These are phyloP conservation scores for Anguilla marmorata DNA, from an alignment of 2,797 vertebrate species.

Conservation along the genomic window DNA sequence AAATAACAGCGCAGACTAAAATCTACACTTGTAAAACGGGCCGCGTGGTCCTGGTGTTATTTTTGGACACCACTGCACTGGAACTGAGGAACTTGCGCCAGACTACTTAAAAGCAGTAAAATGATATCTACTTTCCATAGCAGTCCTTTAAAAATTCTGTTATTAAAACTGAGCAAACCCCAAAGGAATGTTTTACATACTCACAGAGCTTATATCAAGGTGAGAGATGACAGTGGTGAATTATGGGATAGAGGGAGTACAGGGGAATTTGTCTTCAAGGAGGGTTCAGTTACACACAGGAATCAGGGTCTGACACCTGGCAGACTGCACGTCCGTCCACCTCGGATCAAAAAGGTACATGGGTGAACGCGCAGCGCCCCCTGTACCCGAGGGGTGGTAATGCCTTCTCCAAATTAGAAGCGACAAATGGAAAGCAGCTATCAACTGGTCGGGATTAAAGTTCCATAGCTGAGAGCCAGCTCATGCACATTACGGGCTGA, in stretches of 20 bases:
- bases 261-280: constrained; percentile 56
- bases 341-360: constrained; percentile 51
- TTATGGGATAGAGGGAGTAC: constrained; percentile 70
- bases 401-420: neutral
- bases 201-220: constrained; percentile 77
- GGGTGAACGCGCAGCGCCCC: constrained; percentile 69
- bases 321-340: neutral
- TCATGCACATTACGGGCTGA: constrained; percentile 29
- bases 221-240: constrained; percentile 76
- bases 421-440: constrained; percentile 2
- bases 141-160: constrained; percentile 64
- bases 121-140: constrained; percentile 65
- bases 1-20: constrained; percentile 74
- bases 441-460: constrained; percentile 64
- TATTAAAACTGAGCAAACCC: constrained; percentile 77
- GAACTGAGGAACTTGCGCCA: constrained; percentile 63
- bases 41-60: constrained; percentile 71
- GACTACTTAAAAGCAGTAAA: constrained; percentile 73
- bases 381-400: constrained; percentile 58
- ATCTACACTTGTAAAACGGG: constrained; percentile 65
- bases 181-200: constrained; percentile 74
- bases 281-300: constrained; percentile 38
- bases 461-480: constrained; percentile 59
- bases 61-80: constrained; percentile 68
- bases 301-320: constrained; percentile 14